A percentile compares a stretch with the other conserved stretches of the same genome.
phyloP scores from a whole-genome alignment of 2,888 invertebrate genomes.

The Sinodicranocentrus sp. region DNA sequence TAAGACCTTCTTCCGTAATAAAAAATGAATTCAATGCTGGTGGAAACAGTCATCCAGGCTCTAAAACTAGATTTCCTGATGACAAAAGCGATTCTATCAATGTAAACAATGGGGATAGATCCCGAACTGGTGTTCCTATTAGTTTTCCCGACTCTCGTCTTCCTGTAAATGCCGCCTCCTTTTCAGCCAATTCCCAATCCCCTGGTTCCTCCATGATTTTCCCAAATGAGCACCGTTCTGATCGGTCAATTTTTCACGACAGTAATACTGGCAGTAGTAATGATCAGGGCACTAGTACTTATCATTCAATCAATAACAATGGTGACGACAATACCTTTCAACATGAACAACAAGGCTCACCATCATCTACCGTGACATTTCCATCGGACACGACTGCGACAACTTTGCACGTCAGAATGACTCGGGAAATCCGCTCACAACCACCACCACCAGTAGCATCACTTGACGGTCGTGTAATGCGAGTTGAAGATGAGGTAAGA shows the following conservation, averaged over 20 bases:
- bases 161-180: constrained; percentile 68
- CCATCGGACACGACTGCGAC: constrained; percentile 44
- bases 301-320: constrained; percentile 46
- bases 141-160: constrained; percentile 66
- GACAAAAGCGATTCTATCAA: constrained; percentile 26
- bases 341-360: constrained; percentile 51
- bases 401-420: constrained; percentile 48
- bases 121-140: constrained; percentile 34
- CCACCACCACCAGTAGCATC: constrained; percentile 64
- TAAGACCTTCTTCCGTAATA: not conserved
- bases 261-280: constrained; percentile 31
- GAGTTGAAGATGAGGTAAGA: constrained; percentile 57
- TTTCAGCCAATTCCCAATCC: constrained; percentile 32
- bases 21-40: not conserved
- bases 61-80: constrained; percentile 60
- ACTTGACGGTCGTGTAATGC: constrained; percentile 60
- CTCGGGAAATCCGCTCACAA: constrained; percentile 59
- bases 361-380: constrained; percentile 50
- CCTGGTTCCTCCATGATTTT: constrained; percentile 53
- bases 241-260: constrained; percentile 23
- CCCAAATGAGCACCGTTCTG: constrained; percentile 60
- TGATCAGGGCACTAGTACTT: constrained; percentile 31
- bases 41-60: constrained; percentile 15
- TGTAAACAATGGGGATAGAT: constrained; percentile 23
- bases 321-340: constrained; percentile 35